Evolutionary conservation across 2,888 invertebrate species (phyloP).

Genomic region (Tiliacea citrago): DNA sequence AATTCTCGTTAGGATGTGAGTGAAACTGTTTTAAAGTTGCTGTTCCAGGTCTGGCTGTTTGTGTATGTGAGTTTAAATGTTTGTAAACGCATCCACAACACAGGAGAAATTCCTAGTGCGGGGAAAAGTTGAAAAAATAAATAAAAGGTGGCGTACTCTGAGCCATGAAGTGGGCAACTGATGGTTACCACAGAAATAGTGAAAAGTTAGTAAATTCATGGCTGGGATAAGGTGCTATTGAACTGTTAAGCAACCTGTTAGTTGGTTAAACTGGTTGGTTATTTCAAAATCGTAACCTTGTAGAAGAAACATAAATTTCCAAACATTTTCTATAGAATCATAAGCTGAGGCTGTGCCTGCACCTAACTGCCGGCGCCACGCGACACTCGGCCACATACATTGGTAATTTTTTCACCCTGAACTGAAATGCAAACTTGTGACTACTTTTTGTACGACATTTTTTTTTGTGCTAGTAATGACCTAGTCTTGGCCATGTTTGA

Average conservation of each 20-base stretch:
- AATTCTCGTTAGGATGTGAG: background rate
- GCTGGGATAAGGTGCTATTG: too few species aligned
- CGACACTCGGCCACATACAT: background rate
- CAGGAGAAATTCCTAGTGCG: too few species aligned
- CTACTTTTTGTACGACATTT: too few species aligned
- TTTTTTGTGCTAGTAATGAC: too few species aligned
- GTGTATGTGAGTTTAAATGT: too few species aligned
- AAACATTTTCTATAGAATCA: background rate
- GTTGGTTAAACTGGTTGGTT: background rate
- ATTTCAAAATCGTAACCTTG: background rate
- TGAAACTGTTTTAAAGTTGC: background rate
- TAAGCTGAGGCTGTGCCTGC: background rate
- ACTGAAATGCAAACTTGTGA: background rate
- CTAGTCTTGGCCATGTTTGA: too few species aligned
- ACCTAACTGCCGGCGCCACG: background rate
- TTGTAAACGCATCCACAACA: too few species aligned
- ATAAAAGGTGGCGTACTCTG: background rate
- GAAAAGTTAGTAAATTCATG: background rate
- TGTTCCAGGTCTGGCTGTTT: too few species aligned
- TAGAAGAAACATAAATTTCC: background rate
- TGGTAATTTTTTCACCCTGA: background rate
- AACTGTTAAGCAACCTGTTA: background rate
- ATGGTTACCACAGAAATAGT: background rate
- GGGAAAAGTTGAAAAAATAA: too few species aligned
- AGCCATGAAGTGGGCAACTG: too few species aligned